These are phyloP conservation scores for Paradoxurus hermaphroditus DNA, from an alignment of 2,113 vertebrate genomes.

Conservation along the genomic window DNA sequence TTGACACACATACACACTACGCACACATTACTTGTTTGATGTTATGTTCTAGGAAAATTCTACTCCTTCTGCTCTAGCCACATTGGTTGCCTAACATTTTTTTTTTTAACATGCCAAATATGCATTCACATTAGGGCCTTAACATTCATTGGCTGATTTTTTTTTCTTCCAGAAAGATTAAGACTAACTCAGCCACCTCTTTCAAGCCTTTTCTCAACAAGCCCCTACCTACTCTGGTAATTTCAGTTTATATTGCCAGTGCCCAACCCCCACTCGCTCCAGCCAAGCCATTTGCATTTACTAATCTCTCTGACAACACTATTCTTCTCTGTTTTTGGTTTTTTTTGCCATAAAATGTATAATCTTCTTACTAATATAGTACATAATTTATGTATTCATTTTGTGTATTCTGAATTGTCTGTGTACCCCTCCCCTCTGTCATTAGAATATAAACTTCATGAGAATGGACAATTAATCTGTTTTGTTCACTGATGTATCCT, in stretches of 20 bases:
- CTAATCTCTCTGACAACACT: background rate
- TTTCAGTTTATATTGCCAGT: background rate
- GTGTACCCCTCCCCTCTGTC: too few relatives aligned
- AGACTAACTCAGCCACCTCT: background rate
- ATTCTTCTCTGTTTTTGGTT: background rate
- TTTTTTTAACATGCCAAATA: background rate
- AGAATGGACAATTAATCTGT: background rate
- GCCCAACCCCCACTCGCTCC: background rate
- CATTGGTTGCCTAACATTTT: background rate
- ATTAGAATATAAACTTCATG: background rate
- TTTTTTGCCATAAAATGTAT: background rate
- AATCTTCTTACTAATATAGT: background rate
- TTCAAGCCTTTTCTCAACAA: background rate
- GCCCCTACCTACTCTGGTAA: background rate
- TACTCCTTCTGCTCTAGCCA: background rate
- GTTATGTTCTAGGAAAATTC: background rate
- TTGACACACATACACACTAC: background rate
- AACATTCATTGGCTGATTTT: background rate
- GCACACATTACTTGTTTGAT: background rate
- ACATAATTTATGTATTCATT: background rate
- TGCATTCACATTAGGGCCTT: background rate
- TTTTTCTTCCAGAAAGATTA: background rate
- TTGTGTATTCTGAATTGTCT: background rate
- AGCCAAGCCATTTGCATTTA: background rate
- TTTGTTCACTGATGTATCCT: background rate